A percentile compares a stretch with the other conserved stretches of the same genome.
Evolutionary conservation across 2,113 vertebrate genomes (phyloP).

Genomic region (Corythornis madagascariensis): DNA sequence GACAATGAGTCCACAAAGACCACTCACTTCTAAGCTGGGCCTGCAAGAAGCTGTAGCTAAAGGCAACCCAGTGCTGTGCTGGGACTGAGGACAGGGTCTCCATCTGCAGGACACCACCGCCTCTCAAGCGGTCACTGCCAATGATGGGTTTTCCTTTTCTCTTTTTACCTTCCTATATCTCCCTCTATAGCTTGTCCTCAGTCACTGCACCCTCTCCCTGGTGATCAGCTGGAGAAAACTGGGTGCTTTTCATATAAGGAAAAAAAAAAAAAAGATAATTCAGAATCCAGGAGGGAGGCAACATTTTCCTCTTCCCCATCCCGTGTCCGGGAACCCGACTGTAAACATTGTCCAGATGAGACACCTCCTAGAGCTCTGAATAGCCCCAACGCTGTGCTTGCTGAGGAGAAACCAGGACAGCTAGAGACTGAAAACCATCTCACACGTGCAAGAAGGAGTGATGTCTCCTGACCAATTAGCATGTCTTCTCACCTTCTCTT

Average conservation of each 20-base stretch:
- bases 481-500: neutral
- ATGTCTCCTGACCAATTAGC: neutral
- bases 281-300: neutral
- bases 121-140: neutral
- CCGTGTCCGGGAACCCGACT: neutral
- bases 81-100: neutral
- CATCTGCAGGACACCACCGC: neutral
- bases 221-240: neutral
- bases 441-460: neutral
- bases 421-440: constrained; percentile 1
- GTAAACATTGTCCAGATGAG: neutral
- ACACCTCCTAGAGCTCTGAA: neutral
- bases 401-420: neutral
- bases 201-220: neutral
- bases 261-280: neutral
- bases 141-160: neutral
- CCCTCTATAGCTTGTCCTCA: neutral
- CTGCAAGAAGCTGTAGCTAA: neutral
- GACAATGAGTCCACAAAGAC: neutral
- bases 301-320: neutral
- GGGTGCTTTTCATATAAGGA: neutral
- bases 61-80: neutral
- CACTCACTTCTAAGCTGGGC: constrained; percentile 35
- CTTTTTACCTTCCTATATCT: constrained; percentile 3
- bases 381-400: neutral